Conservation (phyloP, 2,113 vertebrate species). For the Glaucidium brasilianum region DNA sequence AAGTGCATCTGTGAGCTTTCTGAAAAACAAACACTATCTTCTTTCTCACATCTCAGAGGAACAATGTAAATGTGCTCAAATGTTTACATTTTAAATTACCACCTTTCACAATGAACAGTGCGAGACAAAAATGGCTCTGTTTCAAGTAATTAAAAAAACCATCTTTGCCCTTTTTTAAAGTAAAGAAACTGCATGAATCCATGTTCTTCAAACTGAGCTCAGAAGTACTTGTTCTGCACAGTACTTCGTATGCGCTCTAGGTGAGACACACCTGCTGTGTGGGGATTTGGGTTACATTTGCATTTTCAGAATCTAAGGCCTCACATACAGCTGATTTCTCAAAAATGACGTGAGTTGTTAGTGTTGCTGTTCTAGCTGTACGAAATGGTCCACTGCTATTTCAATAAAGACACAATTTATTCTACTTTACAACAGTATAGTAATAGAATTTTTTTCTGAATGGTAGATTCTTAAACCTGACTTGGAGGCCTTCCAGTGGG, state of each 20-base stretch:
- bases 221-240: background rate
- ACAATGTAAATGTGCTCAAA: background rate
- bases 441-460: slow-evolving; percentile 14
- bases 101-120: background rate
- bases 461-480: slow-evolving; percentile 45
- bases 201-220: background rate
- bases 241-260: background rate
- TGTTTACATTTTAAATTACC: background rate
- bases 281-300: background rate
- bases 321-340: background rate
- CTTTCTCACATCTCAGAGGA: background rate
- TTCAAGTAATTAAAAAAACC: background rate
- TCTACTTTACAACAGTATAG: background rate
- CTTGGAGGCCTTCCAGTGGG: background rate
- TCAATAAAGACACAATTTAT: background rate
- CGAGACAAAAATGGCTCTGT: background rate
- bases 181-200: background rate
- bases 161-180: background rate
- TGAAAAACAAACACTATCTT: background rate
- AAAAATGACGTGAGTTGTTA: background rate
- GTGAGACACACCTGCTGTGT: background rate
- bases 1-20: background rate
- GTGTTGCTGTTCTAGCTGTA: background rate
- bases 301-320: background rate
- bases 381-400: background rate